These are phyloP conservation scores for Dolichallabes microphthalmus DNA, from an alignment of 2,113 vertebrate genomes.

Conservation along the genomic window DNA sequence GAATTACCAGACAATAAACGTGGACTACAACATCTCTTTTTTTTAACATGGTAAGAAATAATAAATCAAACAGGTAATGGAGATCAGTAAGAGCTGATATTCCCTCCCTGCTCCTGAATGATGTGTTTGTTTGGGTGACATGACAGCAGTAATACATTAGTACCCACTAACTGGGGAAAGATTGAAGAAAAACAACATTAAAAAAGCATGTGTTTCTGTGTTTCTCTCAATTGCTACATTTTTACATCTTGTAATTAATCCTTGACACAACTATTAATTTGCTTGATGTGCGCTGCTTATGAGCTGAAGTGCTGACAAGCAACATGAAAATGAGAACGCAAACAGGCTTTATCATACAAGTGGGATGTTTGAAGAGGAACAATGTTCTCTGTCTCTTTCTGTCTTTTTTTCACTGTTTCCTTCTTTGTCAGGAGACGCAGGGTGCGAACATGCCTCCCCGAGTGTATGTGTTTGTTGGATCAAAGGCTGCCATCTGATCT, in stretches of 20 bases:
- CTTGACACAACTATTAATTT: constrained; percentile 71
- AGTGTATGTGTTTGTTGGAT: constrained; percentile 66
- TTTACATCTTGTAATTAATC: constrained; percentile 71
- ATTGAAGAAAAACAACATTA: constrained; percentile 43
- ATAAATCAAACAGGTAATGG: constrained; percentile 17
- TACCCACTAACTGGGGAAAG: constrained; percentile 18
- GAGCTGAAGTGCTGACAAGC: constrained; percentile 60
- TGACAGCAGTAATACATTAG: constrained; percentile 25
- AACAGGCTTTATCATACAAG: constrained; percentile 61
- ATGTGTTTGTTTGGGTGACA: constrained; percentile 32
- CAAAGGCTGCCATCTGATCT: constrained; percentile 72
- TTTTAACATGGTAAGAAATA: constrained; percentile 11
- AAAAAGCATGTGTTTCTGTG: constrained; percentile 65
- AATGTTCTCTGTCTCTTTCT: constrained; percentile 52
- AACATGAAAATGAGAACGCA: constrained; percentile 58
- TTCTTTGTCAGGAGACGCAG: constrained; percentile 56
- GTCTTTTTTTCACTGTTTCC: constrained; percentile 16
- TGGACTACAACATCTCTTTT: not conserved
- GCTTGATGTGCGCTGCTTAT: constrained; percentile 67
- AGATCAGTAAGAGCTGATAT: constrained; percentile 11
- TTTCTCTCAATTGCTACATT: constrained; percentile 63
- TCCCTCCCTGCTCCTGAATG: constrained; percentile 22
- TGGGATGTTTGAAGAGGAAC: constrained; percentile 57
- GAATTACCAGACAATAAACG: not conserved
- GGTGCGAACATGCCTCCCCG: constrained; percentile 58